Evolutionary conservation across 2,888 invertebrate species (phyloP), one percentile per base, ranked within the genome.

Genomic region (Heliconius hortense): DNA sequence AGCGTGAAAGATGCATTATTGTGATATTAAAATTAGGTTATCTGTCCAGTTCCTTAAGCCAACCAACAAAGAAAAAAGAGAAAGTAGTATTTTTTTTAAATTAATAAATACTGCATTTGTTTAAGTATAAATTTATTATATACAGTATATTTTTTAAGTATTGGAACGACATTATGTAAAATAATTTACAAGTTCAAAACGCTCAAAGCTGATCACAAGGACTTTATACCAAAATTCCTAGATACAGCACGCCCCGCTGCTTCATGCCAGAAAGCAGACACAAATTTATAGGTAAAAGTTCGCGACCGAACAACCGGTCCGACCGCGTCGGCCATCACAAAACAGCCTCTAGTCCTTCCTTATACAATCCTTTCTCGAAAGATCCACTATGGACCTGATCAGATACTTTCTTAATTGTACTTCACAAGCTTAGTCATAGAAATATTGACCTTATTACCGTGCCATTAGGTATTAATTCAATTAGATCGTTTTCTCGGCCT

Each of bases 261-360:
- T 85, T 87, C 88, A 86, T 87, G 88, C 88, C 88, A 85, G 86
- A 89, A 86, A 87, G 88, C 89, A 91, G 92, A 91, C 93, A 93
- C 91, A 91, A 94, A 94, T 94, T 94, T 94, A 94, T 94, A 94
- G 93, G 94, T 93, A 93, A 94, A 93, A 94, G 94, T 94, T 94
- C 94, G 94, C 93, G 93, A 92, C 92, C 92, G 88, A 86, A 79
- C 88, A 89, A 93, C 93, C 93, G 91, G 92, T 93, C 86, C 82
- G 82, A 83, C 71, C 77, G 75, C 81, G 62, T 70, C 73, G 21
- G 79, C 35, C 81, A 84, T 82, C 80, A 81, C 82, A 85, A 89
- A 90, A 86, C 82, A 82, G 81, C 83, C 90, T 86, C 82, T 91
- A 90, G 81, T 78, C 78, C 82, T 77, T 78, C 77, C 77, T 48